phyloP scores from a whole-genome alignment of 2,888 invertebrate species.

The Agrotis puta region DNA sequence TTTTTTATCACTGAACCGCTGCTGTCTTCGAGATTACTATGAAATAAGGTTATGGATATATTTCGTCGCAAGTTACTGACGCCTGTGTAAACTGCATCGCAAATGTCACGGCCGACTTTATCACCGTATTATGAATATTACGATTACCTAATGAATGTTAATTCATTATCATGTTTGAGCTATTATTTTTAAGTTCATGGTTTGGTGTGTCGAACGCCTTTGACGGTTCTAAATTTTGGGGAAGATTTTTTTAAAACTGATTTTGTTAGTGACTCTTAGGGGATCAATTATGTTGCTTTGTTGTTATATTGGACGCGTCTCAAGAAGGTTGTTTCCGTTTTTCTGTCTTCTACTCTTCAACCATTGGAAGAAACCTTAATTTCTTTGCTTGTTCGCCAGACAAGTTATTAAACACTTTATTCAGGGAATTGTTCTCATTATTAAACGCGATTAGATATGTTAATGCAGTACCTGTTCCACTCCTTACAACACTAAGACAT shows the following conservation, averaged over 20 bases:
- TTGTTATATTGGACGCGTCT: too few relatives aligned
- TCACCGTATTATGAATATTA: constrained; percentile 64
- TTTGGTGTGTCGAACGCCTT: constrained; percentile 13
- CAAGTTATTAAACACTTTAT: constrained; percentile 12
- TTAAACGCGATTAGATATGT: constrained; percentile 43
- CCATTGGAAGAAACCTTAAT: background rate
- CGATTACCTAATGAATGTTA: constrained; percentile 53
- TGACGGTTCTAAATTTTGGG: background rate
- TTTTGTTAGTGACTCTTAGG: background rate
- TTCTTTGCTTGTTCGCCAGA: background rate
- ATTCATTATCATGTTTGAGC: constrained; percentile 34
- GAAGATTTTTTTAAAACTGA: background rate
- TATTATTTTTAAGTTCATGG: constrained; percentile 27
- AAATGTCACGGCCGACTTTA: constrained; percentile 73
- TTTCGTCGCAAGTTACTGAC: constrained; percentile 60
- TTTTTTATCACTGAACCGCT: constrained; percentile 27
- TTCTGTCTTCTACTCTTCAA: too few relatives aligned
- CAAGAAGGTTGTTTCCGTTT: too few relatives aligned
- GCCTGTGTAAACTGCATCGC: constrained; percentile 55
- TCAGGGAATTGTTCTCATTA: constrained; percentile 20
- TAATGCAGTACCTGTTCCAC: constrained; percentile 34
- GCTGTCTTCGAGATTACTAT: constrained; percentile 59
- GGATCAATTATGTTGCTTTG: too few relatives aligned
- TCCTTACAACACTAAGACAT: constrained; percentile 41
- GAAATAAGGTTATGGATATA: constrained; percentile 68